A percentile compares a stretch with the other conserved stretches of the same genome.
Evolutionary conservation across 2,113 vertebrate genomes (phyloP).

Genomic region (Progne subis): DNA sequence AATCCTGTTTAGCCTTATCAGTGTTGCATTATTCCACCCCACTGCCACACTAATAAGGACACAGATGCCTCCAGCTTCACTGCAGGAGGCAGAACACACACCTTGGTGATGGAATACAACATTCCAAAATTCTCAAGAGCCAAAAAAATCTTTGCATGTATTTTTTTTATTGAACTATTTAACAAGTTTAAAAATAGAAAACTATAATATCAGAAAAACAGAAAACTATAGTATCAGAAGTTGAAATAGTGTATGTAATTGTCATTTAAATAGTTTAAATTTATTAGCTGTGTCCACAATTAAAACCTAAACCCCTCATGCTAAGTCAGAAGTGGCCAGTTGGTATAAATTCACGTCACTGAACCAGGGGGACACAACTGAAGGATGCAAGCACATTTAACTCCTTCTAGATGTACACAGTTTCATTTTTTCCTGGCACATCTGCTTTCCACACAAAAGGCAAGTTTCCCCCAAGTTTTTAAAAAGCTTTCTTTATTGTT

Average conservation of each 20-base stretch:
- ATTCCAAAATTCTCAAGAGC: background rate
- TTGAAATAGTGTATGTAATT: background rate
- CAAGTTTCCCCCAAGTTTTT: slow-evolving; percentile 50
- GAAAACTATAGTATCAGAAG: background rate
- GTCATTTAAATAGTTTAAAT: background rate
- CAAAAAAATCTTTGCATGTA: background rate
- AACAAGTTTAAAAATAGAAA: background rate
- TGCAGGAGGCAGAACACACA: background rate
- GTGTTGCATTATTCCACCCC: background rate
- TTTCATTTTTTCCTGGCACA: background rate
- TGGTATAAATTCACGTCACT: background rate
- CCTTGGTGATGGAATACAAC: background rate
- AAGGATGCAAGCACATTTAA: background rate
- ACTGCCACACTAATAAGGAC: rapidly evolving
- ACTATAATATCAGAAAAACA: background rate
- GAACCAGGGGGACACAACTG: background rate
- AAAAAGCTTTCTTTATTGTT: slow-evolving; percentile 68
- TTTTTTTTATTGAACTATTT: background rate
- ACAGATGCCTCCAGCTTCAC: background rate
- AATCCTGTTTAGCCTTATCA: background rate
- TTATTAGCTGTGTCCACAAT: background rate
- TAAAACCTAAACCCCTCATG: background rate
- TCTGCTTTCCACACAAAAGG: slow-evolving; percentile 51
- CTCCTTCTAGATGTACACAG: background rate
- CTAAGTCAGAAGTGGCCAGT: background rate